Percentiles rank a stretch among this genome's conserved stretches.
Evolutionary conservation across 2,113 vertebrate species (phyloP).

Genomic region (Capra hircus): DNA sequence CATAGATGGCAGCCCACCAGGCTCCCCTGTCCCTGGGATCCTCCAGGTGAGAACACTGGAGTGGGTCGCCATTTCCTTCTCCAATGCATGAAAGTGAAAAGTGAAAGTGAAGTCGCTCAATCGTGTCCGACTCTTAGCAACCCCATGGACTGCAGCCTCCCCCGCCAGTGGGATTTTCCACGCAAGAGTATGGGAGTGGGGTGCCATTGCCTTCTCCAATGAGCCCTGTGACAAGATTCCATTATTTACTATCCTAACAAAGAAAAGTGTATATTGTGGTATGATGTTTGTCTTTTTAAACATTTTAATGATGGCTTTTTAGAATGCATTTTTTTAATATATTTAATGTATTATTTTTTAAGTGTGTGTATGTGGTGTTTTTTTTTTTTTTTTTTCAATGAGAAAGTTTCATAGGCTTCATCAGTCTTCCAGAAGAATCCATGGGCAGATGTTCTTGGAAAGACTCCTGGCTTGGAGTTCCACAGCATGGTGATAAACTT

Average conservation of each 20-base stretch:
- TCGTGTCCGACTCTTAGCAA: rapidly evolving
- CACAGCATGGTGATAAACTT: rapidly evolving
- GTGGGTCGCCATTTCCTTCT: too few relatives aligned
- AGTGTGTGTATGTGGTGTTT: not conserved
- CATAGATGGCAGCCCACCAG: too few relatives aligned
- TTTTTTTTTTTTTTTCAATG: not conserved
- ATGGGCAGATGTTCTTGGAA: not conserved
- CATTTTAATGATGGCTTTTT: not conserved
- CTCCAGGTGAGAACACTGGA: too few relatives aligned
- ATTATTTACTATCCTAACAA: not conserved
- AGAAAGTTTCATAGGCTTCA: not conserved
- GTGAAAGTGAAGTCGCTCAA: too few relatives aligned
- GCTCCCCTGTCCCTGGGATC: too few relatives aligned
- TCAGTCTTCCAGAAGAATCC: not conserved
- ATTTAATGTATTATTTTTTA: not conserved
- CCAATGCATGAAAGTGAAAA: too few relatives aligned
- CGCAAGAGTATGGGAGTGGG: too few relatives aligned
- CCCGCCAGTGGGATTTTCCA: too few relatives aligned
- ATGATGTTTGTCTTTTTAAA: not conserved
- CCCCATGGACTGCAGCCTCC: too few relatives aligned
- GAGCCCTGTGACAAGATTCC: not conserved
- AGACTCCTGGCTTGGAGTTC: not conserved
- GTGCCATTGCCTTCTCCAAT: too few relatives aligned
- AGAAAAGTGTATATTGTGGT: not conserved
- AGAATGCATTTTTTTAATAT: not conserved